A percentile compares a stretch with the other conserved stretches of the same genome.
Conservation (phyloP, 2,888 invertebrate genomes). For the Rhagonycha lutea region DNA sequence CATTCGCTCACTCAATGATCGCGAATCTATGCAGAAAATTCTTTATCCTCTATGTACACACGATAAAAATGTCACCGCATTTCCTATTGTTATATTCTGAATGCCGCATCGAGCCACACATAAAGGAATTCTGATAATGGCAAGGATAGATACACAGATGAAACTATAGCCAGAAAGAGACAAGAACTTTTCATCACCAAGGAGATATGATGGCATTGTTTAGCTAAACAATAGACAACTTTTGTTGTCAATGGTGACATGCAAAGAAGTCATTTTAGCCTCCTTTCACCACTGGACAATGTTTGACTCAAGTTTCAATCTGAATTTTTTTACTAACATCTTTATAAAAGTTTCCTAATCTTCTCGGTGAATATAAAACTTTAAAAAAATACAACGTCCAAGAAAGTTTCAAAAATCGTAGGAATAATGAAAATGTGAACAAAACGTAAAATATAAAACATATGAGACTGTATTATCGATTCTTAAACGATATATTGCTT, state of each 20-base stretch:
- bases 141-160: slow-evolving; percentile 39
- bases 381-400: slow-evolving; percentile 13
- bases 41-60: slow-evolving; percentile 50
- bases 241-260: slow-evolving; percentile 54
- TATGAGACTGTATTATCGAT: neutral
- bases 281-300: slow-evolving; percentile 48
- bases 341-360: slow-evolving; percentile 35
- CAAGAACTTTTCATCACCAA: slow-evolving; percentile 48
- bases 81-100: slow-evolving; percentile 50
- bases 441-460: slow-evolving; percentile 5
- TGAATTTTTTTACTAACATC: slow-evolving; percentile 41
- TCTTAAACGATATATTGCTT: neutral
- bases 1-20: slow-evolving; percentile 42
- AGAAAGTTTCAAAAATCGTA: slow-evolving; percentile 11
- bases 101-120: slow-evolving; percentile 51
- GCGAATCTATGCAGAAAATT: slow-evolving; percentile 42
- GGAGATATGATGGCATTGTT: slow-evolving; percentile 54
- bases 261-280: slow-evolving; percentile 53
- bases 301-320: slow-evolving; percentile 51
- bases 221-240: slow-evolving; percentile 54
- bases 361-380: slow-evolving; percentile 23
- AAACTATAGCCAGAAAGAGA: slow-evolving; percentile 34
- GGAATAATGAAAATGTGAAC: neutral
- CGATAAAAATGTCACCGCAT: slow-evolving; percentile 52
- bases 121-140: slow-evolving; percentile 50